These are phyloP conservation scores for Busseola fusca DNA, from an alignment of 2,888 invertebrate species.

Conservation along the genomic window DNA sequence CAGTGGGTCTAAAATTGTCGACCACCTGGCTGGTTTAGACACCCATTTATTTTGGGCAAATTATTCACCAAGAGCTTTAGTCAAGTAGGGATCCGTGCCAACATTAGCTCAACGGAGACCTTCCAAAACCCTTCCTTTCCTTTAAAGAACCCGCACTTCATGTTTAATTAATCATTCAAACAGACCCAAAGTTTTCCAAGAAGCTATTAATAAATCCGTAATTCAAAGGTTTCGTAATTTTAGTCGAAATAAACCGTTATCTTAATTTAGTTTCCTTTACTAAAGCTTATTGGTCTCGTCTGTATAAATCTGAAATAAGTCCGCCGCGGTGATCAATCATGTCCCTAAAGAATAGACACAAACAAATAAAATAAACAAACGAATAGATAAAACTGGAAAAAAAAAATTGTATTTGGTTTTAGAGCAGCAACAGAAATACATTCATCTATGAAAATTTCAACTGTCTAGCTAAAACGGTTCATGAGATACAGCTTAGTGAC, in stretches of 20 bases:
- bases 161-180: conserved; percentile 44
- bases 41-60: conserved; percentile 34
- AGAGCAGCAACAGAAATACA: no score
- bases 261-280: conserved; percentile 5
- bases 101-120: conserved; percentile 27
- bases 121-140: no score
- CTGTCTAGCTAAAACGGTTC: no score
- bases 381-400: no score
- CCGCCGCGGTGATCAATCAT: conserved; percentile 17
- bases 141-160: conserved; percentile 34
- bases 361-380: no score
- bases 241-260: background rate
- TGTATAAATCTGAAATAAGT: background rate
- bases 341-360: background rate
- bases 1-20: conserved; percentile 2
- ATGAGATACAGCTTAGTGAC: no score
- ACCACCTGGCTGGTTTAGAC: conserved; percentile 24
- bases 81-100: conserved; percentile 18
- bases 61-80: conserved; percentile 20
- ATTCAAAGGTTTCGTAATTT: conserved; percentile 18
- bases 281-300: background rate
- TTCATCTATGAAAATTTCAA: no score
- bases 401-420: no score
- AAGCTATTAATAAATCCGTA: conserved; percentile 8
- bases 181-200: conserved; percentile 16